Base-by-base conservation (phyloP, 2,888 invertebrate species). In the Escarpia spicata region DNA sequence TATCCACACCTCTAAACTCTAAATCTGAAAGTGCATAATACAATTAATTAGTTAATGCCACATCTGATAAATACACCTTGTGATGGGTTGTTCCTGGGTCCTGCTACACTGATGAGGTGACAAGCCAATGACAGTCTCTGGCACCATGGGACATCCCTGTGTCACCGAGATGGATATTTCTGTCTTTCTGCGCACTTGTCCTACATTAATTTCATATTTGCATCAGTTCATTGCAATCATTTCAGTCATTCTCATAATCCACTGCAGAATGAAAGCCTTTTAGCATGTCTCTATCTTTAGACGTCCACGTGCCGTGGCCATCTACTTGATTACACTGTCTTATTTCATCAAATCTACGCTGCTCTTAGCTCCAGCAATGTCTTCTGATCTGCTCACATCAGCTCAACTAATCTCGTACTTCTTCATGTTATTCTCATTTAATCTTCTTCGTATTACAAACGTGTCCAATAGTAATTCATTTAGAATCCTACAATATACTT, bases 171-270 rank as follows among this genome's bases (percentile, higher is more conserved):
- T 26, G 3, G 75, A 75, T 26, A n/a, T 75, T 75, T 26, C 4
- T 3, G 19, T 75, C 75, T 3, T 52, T 52, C 12, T 52, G 75
- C 75, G 26, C 75, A 75, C 15, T 75, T 75, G 75, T 75, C 75
- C 75, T 26, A 75, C 75, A n/a, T 75, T 75, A 75, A 75, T 75
- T 75, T 75, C n/a, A 75, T n/a, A 75, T 75, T 75, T 75, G 75
- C 75, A 75, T 75, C 75, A 75, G 75, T 75, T 75, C 75, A 26
- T 26, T 75, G n/a, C 75, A 75, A 75, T 75, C 75, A 75, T 75
- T n/a, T 75, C 75, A 75, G 75, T 26, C 75, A 26, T 75, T 75
- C n/a, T 75, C 26, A 75, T 75, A 75, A 75, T 75, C 75, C 75
- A 75, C 75, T 75, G 15, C 75, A 26, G 75, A n/a, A n/a, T 75